Base-by-base conservation (phyloP, 2,113 vertebrate species). In the Scytalopus superciliaris region DNA sequence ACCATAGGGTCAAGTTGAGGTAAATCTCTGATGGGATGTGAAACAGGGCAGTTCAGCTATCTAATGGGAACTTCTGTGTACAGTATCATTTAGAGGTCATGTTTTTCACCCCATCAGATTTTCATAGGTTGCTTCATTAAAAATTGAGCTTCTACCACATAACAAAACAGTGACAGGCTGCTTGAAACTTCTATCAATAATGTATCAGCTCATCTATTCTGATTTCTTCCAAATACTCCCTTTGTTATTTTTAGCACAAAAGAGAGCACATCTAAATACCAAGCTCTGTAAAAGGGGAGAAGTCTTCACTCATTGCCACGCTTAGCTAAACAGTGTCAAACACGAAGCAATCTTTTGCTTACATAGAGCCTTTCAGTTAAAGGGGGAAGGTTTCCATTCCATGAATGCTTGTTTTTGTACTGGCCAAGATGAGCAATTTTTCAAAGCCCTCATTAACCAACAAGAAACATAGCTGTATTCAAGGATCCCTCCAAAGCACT, bases 221-320 rank as follows among this genome's bases (percentile, higher is more conserved):
- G 96, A 96, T 97, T 97, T 97, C 93, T 97, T 97, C 96, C 96
- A 96, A 97, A 98, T 95, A 97, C 92, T 79, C 83, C 76, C 95
- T 95, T 94, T 84, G 96, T 94, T 98, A 97, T 97, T 98, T 98
- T 98, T 98, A 98, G 94, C 84, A 96, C 90, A 97, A 97, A 97
- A 97, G 96, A 94, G 96, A 93, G 81, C 0, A 3, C 93, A 86
- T 96, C 91, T 96, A 95, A 96, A 96, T 96, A 94, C 75, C 49
- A 49, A 74, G 76, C 88, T 97, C 87, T 86, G 69, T 73, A 69
- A 90, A 96, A 77, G 53, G 59, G 70, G 60, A 90, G 84, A 95
- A 96, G 95, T 91, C 84, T 64, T 95, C 84, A 92, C 89, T 86
- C 89, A 42, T 53, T 94, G 89, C 62, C 79, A 84, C 19, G 37